phyloP scores from a whole-genome alignment of 1,140 invertebrate genomes.

The Sycobia sp. region DNA sequence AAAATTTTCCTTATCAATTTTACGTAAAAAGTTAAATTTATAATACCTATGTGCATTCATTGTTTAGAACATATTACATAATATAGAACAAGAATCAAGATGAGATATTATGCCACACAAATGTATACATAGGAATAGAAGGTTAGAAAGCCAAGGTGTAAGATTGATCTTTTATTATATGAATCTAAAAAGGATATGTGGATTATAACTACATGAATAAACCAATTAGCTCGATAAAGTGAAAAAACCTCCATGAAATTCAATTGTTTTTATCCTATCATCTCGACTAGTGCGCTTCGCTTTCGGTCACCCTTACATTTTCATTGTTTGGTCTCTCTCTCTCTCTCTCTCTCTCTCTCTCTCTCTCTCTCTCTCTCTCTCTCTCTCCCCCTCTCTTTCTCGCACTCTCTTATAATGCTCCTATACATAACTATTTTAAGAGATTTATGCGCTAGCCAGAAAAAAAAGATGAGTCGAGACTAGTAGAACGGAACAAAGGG shows the following conservation, averaged over 20 bases:
- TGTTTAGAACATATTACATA: no score
- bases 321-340: slow-evolving; percentile 37
- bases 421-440: no score
- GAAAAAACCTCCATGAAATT: slow-evolving; percentile 60
- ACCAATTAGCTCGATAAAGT: slow-evolving; percentile 61
- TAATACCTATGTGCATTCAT: no score
- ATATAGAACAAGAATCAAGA: no score
- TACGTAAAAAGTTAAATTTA: no score
- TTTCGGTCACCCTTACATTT: slow-evolving; percentile 50
- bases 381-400: slow-evolving; percentile 27
- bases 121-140: no score
- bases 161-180: no score
- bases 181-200: no score
- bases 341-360: not conserved
- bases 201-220: slow-evolving; percentile 49
- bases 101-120: no score
- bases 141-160: no score
- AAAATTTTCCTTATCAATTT: no score
- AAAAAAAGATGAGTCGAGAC: not conserved
- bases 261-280: slow-evolving; percentile 55
- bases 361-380: not conserved
- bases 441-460: slow-evolving; percentile 24
- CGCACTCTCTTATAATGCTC: no score
- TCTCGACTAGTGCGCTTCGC: slow-evolving; percentile 30
- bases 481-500: not conserved